Base-by-base conservation (phyloP, 2,797 vertebrate species). In the Triplophysa yarkandensis region DNA sequence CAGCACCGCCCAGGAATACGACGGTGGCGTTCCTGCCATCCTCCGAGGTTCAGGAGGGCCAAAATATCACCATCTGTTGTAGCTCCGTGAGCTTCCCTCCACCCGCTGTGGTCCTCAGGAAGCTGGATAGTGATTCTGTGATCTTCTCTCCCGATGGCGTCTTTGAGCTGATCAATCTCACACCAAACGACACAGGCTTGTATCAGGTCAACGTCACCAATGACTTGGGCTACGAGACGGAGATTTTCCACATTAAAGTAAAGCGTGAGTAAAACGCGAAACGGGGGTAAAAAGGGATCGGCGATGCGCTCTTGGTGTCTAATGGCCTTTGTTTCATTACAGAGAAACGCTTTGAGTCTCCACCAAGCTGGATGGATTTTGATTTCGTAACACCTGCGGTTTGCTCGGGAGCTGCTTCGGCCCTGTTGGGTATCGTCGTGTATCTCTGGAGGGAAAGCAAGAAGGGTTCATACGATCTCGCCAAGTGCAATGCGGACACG, bases 1-100 rank as follows among this genome's bases (percentile, higher is more conserved):
- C 77, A 92, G 89, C 90, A 82, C 84, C 89, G 77, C 89, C 91
- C 4, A 74, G 81, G 85, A 93, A 93, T 81, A 85, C 83, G 17
- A 85, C 84, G 0, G 78, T 93, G 34, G 77, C 80, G 46, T 80
- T 92, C 14, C 65, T 87, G 46, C 89, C 90, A 3, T 90, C 88
- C 50, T 67, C 86, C 21, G 85, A 86, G 77, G 86, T 91, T 72
- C 86, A 83, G 75, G 88, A 92, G 85, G 88, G 91, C 63, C 87
- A 91, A 82, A 93, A 90, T 39, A 54, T 91, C 81, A 92, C 85
- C 1, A 85, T 92, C 61, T 87, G 69, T 60, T 91, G 87, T 82
- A 86, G 72, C 16, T 88, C 78, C 1, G 79, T 88, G 74, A 93
- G 88, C 83, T 90, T 86, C 60, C 87, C 85, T 0, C 84, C 83